Evolutionary conservation across 2,113 vertebrate species (phyloP), one percentile per base, ranked within the genome.

Genomic region (Ardeotis arabs): DNA sequence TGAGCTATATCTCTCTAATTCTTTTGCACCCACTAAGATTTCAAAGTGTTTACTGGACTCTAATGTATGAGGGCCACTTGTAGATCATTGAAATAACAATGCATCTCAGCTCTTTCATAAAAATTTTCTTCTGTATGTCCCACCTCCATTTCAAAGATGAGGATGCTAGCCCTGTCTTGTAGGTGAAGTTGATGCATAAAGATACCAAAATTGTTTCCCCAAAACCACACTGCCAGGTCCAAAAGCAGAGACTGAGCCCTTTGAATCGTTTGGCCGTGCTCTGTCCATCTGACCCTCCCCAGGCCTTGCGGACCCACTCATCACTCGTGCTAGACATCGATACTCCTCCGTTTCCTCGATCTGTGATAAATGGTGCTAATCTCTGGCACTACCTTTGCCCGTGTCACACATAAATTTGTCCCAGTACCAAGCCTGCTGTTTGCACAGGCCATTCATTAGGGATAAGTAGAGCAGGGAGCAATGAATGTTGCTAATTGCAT

Each of bases 391-490:
- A 41, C 44, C 52, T 92, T 96, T 93, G 79, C n/a, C 76, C 79
- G 12, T 59, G 84, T 59, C 67, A 89, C 60, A 31, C 21, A 35
- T 3, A 37, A n/a, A 90, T 86, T 78, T 89, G 66, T 90, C 74
- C 79, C 87, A 76, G 90, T 25, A 67, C 49, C 74, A 70, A 96
- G 84, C 66, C 82, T 95, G 79, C 63, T 95, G 86, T 96, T 97
- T 95, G 69, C 68, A 94, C 64, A 92, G 96, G 74, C 89, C 91
- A 85, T 96, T 97, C 84, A 96, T 97, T 92, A 97, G 84, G 75
- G 95, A 91, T 93, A 96, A 97, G 67, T 90, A 92, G 93, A 96
- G 79, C 90, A 89, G 89, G 72, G 97, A 97, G 94, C 92, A 96
- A 84, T 95, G 92, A 97, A 95, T 94, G 79, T 83, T 72, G 60